Conservation (phyloP, 2,797 vertebrate genomes). For the Phrynocephalus forsythii region DNA sequence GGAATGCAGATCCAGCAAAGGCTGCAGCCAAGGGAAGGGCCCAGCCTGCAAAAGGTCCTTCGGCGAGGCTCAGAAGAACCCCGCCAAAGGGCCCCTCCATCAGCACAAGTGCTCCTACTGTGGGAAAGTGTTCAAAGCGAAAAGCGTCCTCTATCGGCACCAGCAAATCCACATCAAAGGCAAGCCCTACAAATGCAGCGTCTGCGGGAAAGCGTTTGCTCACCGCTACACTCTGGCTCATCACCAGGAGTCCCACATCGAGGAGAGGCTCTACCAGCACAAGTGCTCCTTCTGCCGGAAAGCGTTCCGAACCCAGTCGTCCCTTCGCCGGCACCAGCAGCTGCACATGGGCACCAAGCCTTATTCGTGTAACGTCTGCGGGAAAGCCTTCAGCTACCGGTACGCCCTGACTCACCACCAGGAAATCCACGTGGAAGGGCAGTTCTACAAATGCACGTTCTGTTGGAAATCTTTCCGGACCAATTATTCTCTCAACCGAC, state of each 20-base stretch:
- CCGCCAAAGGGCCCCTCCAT: constrained; percentile 12
- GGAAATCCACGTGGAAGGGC: constrained; percentile 40
- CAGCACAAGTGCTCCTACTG: constrained; percentile 34
- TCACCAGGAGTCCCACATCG: background rate
- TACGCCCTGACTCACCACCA: constrained; percentile 67
- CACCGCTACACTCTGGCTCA: constrained; percentile 1
- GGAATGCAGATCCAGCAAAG: constrained; percentile 24
- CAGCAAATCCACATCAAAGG: constrained; percentile 35
- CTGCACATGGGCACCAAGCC: constrained; percentile 26
- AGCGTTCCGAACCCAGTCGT: background rate
- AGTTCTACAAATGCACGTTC: constrained; percentile 22
- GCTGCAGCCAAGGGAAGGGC: constrained; percentile 43
- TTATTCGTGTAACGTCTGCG: constrained; percentile 51
- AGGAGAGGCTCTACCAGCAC: constrained; percentile 37
- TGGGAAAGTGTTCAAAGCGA: constrained; percentile 21
- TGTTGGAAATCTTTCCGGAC: constrained; percentile 26
- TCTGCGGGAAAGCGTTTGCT: constrained; percentile 29
- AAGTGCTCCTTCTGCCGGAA: constrained; percentile 29
- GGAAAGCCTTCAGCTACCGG: constrained; percentile 68
- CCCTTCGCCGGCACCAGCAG: constrained; percentile 26
- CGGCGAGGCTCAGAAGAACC: constrained; percentile 18
- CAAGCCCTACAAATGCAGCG: constrained; percentile 30
- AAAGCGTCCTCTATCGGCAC: constrained; percentile 36
- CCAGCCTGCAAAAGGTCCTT: constrained; percentile 15
- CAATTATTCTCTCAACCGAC: constrained; percentile 28